phyloP scores from a whole-genome alignment of 2,888 invertebrate genomes.

The Drosophila cracens region DNA sequence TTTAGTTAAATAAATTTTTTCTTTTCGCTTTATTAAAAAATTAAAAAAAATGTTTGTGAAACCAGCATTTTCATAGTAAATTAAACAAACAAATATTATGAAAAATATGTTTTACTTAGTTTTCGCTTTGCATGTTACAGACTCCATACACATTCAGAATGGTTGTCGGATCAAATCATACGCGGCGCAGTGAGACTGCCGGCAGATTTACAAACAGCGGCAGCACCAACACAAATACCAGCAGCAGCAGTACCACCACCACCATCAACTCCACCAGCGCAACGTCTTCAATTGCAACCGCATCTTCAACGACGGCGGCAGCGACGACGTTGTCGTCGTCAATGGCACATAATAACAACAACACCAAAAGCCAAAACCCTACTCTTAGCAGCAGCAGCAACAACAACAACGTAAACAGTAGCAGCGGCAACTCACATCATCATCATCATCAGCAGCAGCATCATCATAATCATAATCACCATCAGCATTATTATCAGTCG shows the following conservation, averaged over 20 bases:
- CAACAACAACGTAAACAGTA: conserved; percentile 37
- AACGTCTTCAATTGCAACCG: conserved; percentile 69
- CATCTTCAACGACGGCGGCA: conserved; percentile 60
- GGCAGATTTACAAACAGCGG: conserved; percentile 75
- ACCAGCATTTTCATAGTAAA: not conserved
- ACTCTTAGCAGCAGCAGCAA: conserved; percentile 37
- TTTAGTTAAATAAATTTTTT: not conserved
- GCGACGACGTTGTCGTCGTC: conserved; percentile 56
- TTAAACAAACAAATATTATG: not conserved
- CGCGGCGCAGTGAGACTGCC: conserved; percentile 84
- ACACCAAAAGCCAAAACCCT: conserved; percentile 55
- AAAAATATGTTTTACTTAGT: not conserved
- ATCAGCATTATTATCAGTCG: conserved; percentile 41
- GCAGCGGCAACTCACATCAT: conserved; percentile 31
- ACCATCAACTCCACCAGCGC: conserved; percentile 67
- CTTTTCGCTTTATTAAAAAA: not conserved
- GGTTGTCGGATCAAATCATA: conserved; percentile 85
- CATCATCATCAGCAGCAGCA: conserved; percentile 39
- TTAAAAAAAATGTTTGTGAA: not conserved
- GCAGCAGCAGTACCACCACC: conserved; percentile 51
- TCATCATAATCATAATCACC: conserved; percentile 42
- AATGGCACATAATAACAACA: conserved; percentile 61
- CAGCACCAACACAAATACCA: conserved; percentile 42
- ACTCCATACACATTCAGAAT: conserved; percentile 76
- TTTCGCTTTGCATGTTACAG: conserved; percentile 41